Evolutionary conservation across 1,140 invertebrate genomes (phyloP).

Genomic region (Lasaia peninsularis): DNA sequence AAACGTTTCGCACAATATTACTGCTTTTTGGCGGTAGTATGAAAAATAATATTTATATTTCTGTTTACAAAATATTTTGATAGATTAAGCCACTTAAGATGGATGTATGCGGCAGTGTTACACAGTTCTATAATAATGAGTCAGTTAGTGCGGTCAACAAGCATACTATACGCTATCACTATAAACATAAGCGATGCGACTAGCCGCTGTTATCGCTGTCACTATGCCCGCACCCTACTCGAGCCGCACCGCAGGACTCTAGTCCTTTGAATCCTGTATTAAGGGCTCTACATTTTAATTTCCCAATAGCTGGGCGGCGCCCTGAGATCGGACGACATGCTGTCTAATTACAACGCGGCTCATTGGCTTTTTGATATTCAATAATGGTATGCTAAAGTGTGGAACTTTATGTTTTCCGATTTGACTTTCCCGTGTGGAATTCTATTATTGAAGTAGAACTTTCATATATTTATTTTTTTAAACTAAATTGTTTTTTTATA

Average conservation of each 20-base stretch:
- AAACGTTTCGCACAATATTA: too few relatives aligned
- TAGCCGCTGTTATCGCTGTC: constrained; percentile 17
- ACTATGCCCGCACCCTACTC: constrained; percentile 19
- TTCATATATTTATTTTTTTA: too few relatives aligned
- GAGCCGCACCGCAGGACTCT: constrained; percentile 29
- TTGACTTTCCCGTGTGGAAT: background rate
- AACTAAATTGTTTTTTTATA: too few relatives aligned
- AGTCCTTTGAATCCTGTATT: constrained; percentile 35
- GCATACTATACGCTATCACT: too few relatives aligned
- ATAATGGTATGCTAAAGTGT: constrained; percentile 11
- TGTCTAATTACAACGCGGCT: constrained; percentile 63
- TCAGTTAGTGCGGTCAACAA: too few relatives aligned
- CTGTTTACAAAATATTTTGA: too few relatives aligned
- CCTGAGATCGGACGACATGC: constrained; percentile 49
- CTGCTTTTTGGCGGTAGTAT: too few relatives aligned
- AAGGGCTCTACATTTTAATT: constrained; percentile 60
- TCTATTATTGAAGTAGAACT: background rate
- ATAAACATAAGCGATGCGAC: background rate
- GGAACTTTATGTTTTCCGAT: background rate
- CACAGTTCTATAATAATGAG: too few relatives aligned
- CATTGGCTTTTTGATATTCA: constrained; percentile 47
- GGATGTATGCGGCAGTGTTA: too few relatives aligned
- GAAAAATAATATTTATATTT: too few relatives aligned
- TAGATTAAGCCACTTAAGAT: too few relatives aligned
- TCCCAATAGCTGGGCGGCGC: constrained; percentile 54